Evolutionary conservation across 1,140 invertebrate genomes (phyloP).

Genomic region (Oreohelix idahoensis): DNA sequence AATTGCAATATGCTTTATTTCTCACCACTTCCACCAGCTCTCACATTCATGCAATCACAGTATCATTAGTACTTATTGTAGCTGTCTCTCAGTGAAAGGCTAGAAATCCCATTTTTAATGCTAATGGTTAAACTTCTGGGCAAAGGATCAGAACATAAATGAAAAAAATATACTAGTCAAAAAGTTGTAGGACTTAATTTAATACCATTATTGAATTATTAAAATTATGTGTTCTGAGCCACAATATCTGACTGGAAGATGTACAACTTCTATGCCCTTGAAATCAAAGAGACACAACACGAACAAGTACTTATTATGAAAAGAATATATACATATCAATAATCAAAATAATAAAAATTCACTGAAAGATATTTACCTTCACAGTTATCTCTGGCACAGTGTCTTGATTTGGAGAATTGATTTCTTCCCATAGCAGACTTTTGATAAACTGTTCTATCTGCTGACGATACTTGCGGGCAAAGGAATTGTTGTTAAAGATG

Average conservation of each 20-base stretch:
- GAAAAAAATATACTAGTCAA: too few relatives aligned
- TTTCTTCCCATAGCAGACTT: constrained; percentile 33
- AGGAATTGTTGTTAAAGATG: constrained; percentile 65
- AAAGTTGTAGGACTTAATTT: too few relatives aligned
- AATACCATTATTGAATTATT: too few relatives aligned
- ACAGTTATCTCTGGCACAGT: constrained; percentile 15
- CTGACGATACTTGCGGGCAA: constrained; percentile 64
- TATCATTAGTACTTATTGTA: too few relatives aligned
- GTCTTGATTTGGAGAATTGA: not conserved
- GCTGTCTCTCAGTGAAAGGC: too few relatives aligned
- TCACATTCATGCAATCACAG: too few relatives aligned
- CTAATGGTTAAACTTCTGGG: too few relatives aligned
- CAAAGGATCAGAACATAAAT: too few relatives aligned
- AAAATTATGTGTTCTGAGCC: too few relatives aligned
- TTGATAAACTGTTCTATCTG: constrained; percentile 63
- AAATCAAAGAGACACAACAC: not conserved
- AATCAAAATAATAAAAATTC: not conserved
- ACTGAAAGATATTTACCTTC: constrained; percentile 3
- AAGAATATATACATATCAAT: not conserved
- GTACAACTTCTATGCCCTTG: too few relatives aligned
- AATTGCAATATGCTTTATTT: not conserved
- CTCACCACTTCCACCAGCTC: not conserved
- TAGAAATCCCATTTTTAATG: too few relatives aligned
- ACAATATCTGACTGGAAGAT: too few relatives aligned
- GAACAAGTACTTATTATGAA: not conserved